Base-by-base conservation (phyloP, 2,797 vertebrate species). In the Cynodonichthys magdalenae region DNA sequence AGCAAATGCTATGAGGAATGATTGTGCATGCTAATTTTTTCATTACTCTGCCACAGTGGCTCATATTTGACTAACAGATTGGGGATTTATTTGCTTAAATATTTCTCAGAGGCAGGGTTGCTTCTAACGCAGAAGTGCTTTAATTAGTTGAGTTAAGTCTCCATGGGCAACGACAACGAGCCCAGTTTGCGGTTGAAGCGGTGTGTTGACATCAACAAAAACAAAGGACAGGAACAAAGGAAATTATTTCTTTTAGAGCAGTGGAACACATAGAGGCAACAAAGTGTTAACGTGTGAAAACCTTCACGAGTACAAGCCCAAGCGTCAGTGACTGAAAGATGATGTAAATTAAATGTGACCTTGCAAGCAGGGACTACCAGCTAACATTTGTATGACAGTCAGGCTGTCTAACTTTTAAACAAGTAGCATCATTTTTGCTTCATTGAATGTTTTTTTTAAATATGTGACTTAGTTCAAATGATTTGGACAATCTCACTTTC, bases 1-100 rank as follows among this genome's bases (percentile, higher is more conserved):
- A 62, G 59, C 57, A 70, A 66, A 53, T 55, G 45, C 15, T 8
- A 7, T 20, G 5, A 53, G 64, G 60, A 55, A 66, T 0, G 3
- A 54, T 39, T 63, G 19, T 53, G 69, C 56, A 74, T 67, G 59
- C 58, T 64, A 56, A 77, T 83, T 52, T 53, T 53, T 62, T 4
- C 55, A 24, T 31, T 53, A 49, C 28, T 20, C 46, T 19, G 28
- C 31, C 31, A 61, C 39, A 31, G 49, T 53, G 50, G 50, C 29
- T 20, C 2, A 17, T 11, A 20, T 53, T 62, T 65, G 50, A 62
- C 41, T 50, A 12, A 55, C 41, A 72, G 31, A 66, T 52, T 58
- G 17, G 39, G 51, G 18, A 63, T 67, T 71, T 56, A 49, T 74
- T 75, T 55, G 42, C 57, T 15, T 19, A 56, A 71, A 66, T 17